Evolutionary conservation across 1,140 invertebrate genomes (phyloP).

Genomic region (Dinothrombium tinctorium): DNA sequence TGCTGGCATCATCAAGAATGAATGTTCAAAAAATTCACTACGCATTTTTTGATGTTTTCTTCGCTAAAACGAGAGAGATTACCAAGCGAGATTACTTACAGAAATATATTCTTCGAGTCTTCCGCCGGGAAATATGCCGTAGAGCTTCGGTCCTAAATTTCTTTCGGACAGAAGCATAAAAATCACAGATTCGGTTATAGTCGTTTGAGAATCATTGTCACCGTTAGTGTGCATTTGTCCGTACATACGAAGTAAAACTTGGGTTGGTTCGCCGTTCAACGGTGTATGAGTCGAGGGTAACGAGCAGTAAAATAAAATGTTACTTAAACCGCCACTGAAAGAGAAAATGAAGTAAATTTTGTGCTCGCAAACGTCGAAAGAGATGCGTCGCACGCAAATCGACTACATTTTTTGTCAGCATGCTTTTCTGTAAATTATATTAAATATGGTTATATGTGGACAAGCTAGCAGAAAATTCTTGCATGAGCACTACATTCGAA

Average conservation of each 20-base stretch:
- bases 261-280: slow-evolving; percentile 26
- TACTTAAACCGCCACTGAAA: slow-evolving; percentile 32
- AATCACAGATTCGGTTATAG: slow-evolving; percentile 82
- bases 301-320: slow-evolving; percentile 30
- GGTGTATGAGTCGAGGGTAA: slow-evolving; percentile 24
- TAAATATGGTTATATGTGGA: too few species aligned
- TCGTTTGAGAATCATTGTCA: slow-evolving; percentile 41
- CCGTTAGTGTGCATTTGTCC: slow-evolving; percentile 34
- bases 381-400: too few species aligned
- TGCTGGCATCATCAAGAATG: too few species aligned
- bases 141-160: slow-evolving; percentile 70
- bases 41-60: too few species aligned
- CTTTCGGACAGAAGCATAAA: slow-evolving; percentile 80
- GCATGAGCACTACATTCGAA: too few species aligned
- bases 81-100: slow-evolving; percentile 25
- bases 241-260: slow-evolving; percentile 67
- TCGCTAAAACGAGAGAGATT: neutral
- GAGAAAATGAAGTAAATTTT: too few species aligned
- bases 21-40: too few species aligned
- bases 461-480: too few species aligned
- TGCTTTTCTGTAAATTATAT: too few species aligned
- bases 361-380: too few species aligned
- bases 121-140: slow-evolving; percentile 84
- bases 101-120: slow-evolving; percentile 90
- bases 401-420: too few species aligned